Conservation (phyloP, 2,113 vertebrate genomes). For the Malurus elegans region DNA sequence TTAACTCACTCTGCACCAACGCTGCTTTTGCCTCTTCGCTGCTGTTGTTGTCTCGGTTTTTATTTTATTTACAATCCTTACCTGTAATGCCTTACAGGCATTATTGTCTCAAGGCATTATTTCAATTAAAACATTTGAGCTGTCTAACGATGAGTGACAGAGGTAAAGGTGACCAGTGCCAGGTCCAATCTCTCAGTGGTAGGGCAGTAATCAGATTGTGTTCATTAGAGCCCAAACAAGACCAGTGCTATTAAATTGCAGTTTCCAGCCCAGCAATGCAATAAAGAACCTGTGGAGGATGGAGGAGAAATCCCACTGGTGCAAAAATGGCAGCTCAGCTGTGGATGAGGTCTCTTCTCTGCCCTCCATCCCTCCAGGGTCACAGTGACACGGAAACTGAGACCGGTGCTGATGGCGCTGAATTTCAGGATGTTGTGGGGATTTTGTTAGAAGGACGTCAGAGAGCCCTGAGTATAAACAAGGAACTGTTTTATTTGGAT, state of each 20-base stretch:
- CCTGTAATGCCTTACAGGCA: not conserved
- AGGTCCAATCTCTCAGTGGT: constrained; percentile 50
- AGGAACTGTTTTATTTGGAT: not conserved
- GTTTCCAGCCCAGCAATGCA: constrained; percentile 49
- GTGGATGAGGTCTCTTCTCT: not conserved
- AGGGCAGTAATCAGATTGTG: constrained; percentile 59
- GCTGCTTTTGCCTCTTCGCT: not conserved
- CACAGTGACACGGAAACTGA: not conserved
- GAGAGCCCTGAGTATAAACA: not conserved
- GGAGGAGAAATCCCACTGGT: constrained; percentile 11
- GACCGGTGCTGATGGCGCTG: not conserved
- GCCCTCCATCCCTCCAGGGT: not conserved
- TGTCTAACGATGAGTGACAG: constrained; percentile 27
- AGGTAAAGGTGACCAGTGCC: constrained; percentile 39
- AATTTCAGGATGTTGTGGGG: not conserved
- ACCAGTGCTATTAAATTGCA: constrained; percentile 42
- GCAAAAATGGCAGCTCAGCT: constrained; percentile 15
- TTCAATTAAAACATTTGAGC: constrained; percentile 37
- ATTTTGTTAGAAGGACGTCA: not conserved
- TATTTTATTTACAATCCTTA: not conserved
- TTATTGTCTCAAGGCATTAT: constrained; percentile 7
- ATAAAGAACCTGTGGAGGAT: constrained; percentile 18
- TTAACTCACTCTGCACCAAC: not conserved
- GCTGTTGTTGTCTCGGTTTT: not conserved
- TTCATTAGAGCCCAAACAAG: constrained; percentile 39